Evolutionary conservation across 1,140 invertebrate genomes (phyloP).

Genomic region (Ips nitidus): DNA sequence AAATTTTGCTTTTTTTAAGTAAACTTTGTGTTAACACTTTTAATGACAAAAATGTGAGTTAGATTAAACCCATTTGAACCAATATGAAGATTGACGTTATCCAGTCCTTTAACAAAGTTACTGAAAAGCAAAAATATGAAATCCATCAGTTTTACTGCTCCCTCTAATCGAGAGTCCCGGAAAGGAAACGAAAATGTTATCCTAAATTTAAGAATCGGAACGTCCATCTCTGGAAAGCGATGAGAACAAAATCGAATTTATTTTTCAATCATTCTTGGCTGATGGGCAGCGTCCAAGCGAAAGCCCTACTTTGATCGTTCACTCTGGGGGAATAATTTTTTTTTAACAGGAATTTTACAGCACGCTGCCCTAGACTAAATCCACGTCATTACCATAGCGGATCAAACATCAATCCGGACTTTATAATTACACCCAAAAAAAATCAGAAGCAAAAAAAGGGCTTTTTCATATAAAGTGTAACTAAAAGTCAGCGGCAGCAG

Average conservation of each 20-base stretch:
- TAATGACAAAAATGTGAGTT: no score
- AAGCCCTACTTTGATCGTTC: conserved; percentile 17
- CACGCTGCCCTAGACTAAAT: neutral
- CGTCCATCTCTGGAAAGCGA: conserved; percentile 41
- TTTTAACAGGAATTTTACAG: conserved; percentile 1
- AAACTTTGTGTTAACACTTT: no score
- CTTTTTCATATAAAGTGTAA: conserved; percentile 16
- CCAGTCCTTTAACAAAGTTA: no score
- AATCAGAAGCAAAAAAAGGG: conserved; percentile 9
- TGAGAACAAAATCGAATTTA: conserved; percentile 53
- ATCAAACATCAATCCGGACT: conserved; percentile 10
- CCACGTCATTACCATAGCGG: neutral
- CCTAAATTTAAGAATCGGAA: conserved; percentile 31
- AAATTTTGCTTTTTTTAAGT: no score
- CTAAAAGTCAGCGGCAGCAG: conserved; percentile 26
- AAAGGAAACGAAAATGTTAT: conserved; percentile 35
- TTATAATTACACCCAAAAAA: conserved; percentile 6
- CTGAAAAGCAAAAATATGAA: neutral
- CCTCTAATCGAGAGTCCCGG: neutral
- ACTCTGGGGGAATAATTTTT: conserved; percentile 29
- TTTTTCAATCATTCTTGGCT: conserved; percentile 56
- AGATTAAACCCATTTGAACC: no score
- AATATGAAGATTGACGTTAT: no score
- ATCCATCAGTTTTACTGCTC: neutral
- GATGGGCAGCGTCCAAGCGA: conserved; percentile 47